These are phyloP conservation scores for Aldrovandia affinis DNA, from an alignment of 2,797 vertebrate species.

Conservation along the genomic window DNA sequence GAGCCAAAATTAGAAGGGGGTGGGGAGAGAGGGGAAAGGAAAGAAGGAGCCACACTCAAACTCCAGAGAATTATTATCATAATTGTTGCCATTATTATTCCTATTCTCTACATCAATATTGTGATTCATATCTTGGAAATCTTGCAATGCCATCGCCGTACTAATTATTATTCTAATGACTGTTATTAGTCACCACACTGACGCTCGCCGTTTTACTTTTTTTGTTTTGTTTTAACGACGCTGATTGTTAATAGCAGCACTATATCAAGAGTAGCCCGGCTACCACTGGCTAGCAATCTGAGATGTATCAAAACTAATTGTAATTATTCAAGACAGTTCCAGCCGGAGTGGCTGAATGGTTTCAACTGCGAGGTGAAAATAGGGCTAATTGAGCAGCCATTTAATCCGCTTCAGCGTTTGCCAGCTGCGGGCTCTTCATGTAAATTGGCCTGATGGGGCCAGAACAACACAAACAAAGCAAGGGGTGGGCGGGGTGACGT, in stretches of 20 bases:
- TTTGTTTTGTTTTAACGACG: slow-evolving; percentile 67
- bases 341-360: slow-evolving; percentile 52
- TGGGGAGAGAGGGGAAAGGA: slow-evolving; percentile 21
- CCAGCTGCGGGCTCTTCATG: slow-evolving; percentile 72
- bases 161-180: slow-evolving; percentile 78
- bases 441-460: slow-evolving; percentile 51
- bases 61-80: slow-evolving; percentile 65
- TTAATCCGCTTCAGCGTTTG: slow-evolving; percentile 55
- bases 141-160: slow-evolving; percentile 61
- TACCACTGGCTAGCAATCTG: slow-evolving; percentile 47
- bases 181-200: slow-evolving; percentile 76
- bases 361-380: slow-evolving; percentile 52
- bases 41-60: slow-evolving; percentile 54
- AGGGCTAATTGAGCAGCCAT: slow-evolving; percentile 63
- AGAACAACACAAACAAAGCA: slow-evolving; percentile 31
- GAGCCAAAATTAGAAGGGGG: slow-evolving; percentile 39
- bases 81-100: slow-evolving; percentile 75
- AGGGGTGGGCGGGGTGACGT: slow-evolving; percentile 34
- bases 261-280: slow-evolving; percentile 52
- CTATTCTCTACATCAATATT: slow-evolving; percentile 75
- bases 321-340: slow-evolving; percentile 35
- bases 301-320: slow-evolving; percentile 50
- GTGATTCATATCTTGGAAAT: slow-evolving; percentile 76
- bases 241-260: slow-evolving; percentile 60
- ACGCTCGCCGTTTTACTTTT: slow-evolving; percentile 55